phyloP scores from a whole-genome alignment of 2,113 vertebrate species.

The Tupaia chinensis region DNA sequence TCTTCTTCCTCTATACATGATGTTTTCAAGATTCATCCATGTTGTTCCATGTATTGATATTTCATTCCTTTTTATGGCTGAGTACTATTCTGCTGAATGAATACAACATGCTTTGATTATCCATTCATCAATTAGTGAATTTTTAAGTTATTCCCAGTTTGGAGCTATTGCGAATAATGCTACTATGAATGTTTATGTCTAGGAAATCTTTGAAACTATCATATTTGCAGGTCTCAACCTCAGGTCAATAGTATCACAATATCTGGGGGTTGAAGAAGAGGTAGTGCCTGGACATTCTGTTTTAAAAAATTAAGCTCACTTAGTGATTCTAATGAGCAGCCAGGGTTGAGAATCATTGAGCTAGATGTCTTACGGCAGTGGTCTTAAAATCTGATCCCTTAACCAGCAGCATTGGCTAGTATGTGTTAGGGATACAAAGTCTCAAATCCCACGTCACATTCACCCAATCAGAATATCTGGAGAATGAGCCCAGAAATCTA shows the following conservation, averaged over 20 bases:
- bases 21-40: conserved; percentile 40
- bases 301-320: neutral
- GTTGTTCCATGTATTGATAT: neutral
- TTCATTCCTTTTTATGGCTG: conserved; percentile 18
- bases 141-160: neutral
- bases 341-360: neutral
- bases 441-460: neutral
- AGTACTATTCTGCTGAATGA: neutral
- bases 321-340: neutral
- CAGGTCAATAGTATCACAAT: neutral
- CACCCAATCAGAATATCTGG: neutral
- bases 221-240: neutral
- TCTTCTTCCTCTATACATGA: conserved; percentile 3
- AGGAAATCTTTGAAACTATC: conserved; percentile 23
- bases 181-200: conserved; percentile 5
- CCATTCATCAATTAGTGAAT: neutral
- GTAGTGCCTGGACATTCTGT: neutral
- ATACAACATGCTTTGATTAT: neutral
- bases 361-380: neutral
- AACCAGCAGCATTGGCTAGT: neutral
- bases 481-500: neutral
- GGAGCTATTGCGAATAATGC: neutral
- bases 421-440: conserved; percentile 28
- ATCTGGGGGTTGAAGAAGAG: neutral
- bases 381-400: neutral